Percentiles rank a stretch among this genome's conserved stretches.
Evolutionary conservation across 2,797 vertebrate species (phyloP).

Genomic region (Gallirallus australis): DNA sequence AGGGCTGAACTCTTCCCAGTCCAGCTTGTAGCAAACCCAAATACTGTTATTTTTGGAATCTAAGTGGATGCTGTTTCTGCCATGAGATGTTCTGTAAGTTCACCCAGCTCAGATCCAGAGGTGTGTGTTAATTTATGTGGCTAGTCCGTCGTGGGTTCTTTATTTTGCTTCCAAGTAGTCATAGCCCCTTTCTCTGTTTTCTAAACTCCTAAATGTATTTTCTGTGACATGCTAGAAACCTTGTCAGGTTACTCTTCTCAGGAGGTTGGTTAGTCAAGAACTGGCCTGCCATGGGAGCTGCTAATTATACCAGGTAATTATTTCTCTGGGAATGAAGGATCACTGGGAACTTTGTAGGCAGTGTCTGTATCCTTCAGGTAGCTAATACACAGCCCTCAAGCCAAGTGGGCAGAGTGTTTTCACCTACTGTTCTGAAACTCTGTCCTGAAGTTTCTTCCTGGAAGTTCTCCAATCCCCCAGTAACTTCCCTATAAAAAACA

Average conservation of each 20-base stretch:
- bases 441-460: background rate
- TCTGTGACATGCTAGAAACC: background rate
- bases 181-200: background rate
- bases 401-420: background rate
- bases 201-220: background rate
- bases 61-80: background rate
- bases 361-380: background rate
- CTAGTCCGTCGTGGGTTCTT: background rate
- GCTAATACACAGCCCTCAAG: background rate
- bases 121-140: background rate
- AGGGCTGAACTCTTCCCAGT: background rate
- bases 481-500: background rate
- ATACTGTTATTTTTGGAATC: background rate
- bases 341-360: accelerated
- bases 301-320: background rate
- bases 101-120: background rate
- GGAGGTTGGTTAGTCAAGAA: background rate
- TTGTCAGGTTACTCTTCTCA: background rate
- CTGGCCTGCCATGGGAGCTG: background rate
- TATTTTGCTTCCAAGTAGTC: background rate
- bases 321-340: background rate
- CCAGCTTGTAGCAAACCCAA: background rate
- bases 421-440: background rate
- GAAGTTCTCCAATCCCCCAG: background rate
- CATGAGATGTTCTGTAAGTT: background rate